phyloP scores from a whole-genome alignment of 2,113 vertebrate species.

The Rhabdomys dilectus region DNA sequence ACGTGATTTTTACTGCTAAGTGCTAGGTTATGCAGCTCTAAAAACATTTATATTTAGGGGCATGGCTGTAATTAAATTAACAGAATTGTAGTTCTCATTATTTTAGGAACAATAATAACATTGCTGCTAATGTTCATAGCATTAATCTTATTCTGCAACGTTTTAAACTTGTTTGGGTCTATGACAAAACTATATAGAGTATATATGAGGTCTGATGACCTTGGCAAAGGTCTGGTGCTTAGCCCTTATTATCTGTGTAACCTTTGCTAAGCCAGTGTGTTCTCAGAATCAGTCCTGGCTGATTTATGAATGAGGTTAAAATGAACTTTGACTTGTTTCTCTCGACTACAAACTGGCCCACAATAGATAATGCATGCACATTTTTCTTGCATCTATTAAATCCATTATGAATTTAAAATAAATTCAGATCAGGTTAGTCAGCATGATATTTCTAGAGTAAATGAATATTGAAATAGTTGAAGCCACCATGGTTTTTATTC shows the following conservation, averaged over 20 bases:
- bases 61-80: slow-evolving; percentile 34
- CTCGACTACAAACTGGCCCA: neutral
- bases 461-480: neutral
- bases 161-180: slow-evolving; percentile 19
- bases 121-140: neutral
- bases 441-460: neutral
- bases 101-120: neutral
- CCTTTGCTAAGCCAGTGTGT: neutral
- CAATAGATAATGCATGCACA: neutral
- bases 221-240: neutral
- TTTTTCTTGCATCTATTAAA: neutral
- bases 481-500: neutral
- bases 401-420: neutral
- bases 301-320: slow-evolving; percentile 29
- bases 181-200: neutral
- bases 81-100: neutral
- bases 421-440: neutral
- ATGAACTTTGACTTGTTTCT: neutral
- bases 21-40: neutral
- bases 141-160: neutral
- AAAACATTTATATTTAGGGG: slow-evolving; percentile 9
- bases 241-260: neutral
- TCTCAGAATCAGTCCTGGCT: neutral
- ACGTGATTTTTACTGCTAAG: neutral
- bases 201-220: neutral